Base-by-base conservation (phyloP, 2,888 invertebrate species). In the Apodemia mormo region DNA sequence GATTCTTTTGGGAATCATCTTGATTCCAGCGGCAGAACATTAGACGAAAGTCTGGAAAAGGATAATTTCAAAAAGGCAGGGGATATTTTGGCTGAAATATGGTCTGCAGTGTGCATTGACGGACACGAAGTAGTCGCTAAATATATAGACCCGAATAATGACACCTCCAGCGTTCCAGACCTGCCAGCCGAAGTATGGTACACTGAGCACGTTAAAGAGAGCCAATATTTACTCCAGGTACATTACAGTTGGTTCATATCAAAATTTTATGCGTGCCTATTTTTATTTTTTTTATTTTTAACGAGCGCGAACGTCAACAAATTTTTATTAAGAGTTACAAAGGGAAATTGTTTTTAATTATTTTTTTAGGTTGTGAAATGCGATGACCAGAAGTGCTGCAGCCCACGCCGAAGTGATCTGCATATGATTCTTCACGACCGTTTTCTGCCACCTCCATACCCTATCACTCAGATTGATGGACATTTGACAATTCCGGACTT, bases 61-160 rank as follows among this genome's bases (percentile, higher is more conserved):
- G n/a, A n/a, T n/a, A n/a, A n/a, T n/a, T n/a, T n/a, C n/a, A n/a
- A n/a, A n/a, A n/a, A n/a, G n/a, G n/a, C n/a, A n/a, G n/a, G n/a
- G n/a, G n/a, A n/a, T n/a, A n/a, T n/a, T n/a, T n/a, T n/a, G n/a
- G 76, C 74, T 68, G 74, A 77, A 70, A 71, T 77, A 70, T 78
- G 78, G 77, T 76, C 74, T 72, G 70, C 68, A 76, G 73, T 78
- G 75, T 74, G 72, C 72, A 77, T 77, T 75, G 76, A 78, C 73
- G 73, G 71, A 69, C 73, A 76, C 65, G 29, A 65, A 65, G 37
- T 40, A 40, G 65, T 65, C 43, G 37, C 40, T 40, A n/a, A 65
- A 65, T 65, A n/a, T n/a, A n/a, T n/a, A n/a, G n/a, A n/a, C n/a
- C n/a, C n/a, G n/a, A n/a, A n/a, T n/a, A n/a, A n/a, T n/a, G n/a